phyloP scores from a whole-genome alignment of 2,113 vertebrate genomes.

The Barbus barbus region DNA sequence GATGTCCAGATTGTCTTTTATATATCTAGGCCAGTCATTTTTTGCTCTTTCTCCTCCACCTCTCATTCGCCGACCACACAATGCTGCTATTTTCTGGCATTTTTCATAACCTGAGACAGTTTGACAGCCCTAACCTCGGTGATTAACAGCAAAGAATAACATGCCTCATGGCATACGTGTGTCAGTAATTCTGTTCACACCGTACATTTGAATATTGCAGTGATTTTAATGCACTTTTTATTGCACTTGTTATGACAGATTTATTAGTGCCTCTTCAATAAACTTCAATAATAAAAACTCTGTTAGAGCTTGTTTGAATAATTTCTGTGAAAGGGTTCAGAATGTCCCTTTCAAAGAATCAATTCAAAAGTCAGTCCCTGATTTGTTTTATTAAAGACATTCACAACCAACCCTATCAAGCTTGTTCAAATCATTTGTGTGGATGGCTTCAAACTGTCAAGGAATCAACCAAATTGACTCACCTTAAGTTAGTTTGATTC shows the following conservation, averaged over 20 bases:
- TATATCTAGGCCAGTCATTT: neutral
- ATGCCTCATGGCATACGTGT: neutral
- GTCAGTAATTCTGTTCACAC: neutral
- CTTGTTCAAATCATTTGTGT: neutral
- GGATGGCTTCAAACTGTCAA: too few species aligned
- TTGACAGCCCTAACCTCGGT: neutral
- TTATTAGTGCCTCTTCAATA: neutral
- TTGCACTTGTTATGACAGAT: neutral
- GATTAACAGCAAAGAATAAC: neutral
- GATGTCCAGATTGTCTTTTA: neutral
- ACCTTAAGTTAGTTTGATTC: too few species aligned
- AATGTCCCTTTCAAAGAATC: neutral
- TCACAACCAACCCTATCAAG: too few species aligned
- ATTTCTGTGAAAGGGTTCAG: neutral
- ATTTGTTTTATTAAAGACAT: neutral
- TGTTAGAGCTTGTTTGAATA: neutral
- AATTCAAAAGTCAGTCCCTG: neutral
- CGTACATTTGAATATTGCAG: neutral
- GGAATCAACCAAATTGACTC: too few species aligned
- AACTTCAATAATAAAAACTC: neutral
- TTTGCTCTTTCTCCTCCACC: neutral
- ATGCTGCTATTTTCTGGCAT: neutral
- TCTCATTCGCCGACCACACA: neutral
- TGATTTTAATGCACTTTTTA: neutral
- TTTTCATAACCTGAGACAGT: neutral